Evolutionary conservation across 1,140 invertebrate genomes (phyloP).

Genomic region (Drosophila melanica): DNA sequence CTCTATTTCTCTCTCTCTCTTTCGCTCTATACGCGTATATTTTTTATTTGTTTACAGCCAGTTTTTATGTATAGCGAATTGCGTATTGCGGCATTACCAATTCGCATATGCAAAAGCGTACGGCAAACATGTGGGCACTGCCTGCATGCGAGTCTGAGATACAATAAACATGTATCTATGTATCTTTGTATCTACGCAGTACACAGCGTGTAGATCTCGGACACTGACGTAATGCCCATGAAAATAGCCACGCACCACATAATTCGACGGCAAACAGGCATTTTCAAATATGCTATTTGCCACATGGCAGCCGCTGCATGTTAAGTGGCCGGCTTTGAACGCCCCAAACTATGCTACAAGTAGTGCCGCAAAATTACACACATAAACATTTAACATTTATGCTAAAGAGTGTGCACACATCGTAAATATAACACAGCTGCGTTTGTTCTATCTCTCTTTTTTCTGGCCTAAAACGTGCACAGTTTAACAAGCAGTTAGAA

Average conservation of each 20-base stretch:
- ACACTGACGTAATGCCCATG: conserved; percentile 74
- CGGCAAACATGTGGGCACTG: conserved; percentile 64
- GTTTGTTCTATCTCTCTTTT: not conserved
- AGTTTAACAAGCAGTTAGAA: conserved; percentile 6
- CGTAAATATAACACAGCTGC: conserved; percentile 35
- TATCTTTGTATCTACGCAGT: conserved; percentile 33
- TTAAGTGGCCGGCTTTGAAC: conserved; percentile 28
- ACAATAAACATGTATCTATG: conserved; percentile 27
- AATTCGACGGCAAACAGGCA: conserved; percentile 47
- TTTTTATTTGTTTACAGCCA: conserved; percentile 62
- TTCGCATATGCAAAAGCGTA: conserved; percentile 55
- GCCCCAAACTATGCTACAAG: conserved; percentile 37
- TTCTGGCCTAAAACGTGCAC: conserved; percentile 21
- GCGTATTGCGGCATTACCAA: conserved; percentile 32
- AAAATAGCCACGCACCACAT: conserved; percentile 61
- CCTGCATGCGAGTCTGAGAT: conserved; percentile 23
- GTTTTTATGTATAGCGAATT: conserved; percentile 66
- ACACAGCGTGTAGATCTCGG: not conserved
- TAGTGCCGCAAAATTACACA: conserved; percentile 3
- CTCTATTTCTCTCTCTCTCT: no score
- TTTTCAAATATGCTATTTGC: conserved; percentile 55
- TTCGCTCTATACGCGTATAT: not conserved
- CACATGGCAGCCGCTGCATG: conserved; percentile 31
- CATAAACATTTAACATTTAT: conserved; percentile 28
- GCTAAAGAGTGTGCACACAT: conserved; percentile 4